Conservation (phyloP, 2,888 invertebrate genomes). For the Tiliacea citrago region DNA sequence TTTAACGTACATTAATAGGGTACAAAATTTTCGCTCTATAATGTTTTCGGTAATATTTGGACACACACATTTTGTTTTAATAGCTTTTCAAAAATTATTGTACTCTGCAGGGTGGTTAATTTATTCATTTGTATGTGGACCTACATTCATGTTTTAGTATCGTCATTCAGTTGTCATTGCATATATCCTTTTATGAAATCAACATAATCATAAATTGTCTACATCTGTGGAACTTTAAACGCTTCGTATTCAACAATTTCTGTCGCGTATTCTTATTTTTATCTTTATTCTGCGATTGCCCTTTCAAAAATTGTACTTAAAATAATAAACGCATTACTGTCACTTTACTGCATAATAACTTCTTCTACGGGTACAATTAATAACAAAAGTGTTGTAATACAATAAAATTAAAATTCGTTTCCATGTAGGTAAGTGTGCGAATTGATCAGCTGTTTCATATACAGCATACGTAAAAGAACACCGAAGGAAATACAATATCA, state of each 20-base stretch:
- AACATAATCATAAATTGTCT: constrained; percentile 42
- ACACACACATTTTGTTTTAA: constrained; percentile 29
- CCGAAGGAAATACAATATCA: constrained; percentile 16
- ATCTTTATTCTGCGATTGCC: constrained; percentile 50
- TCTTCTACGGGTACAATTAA: constrained; percentile 52
- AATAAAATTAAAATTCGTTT: constrained; percentile 40
- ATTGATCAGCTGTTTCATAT: constrained; percentile 30
- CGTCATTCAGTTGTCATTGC: constrained; percentile 37
- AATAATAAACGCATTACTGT: constrained; percentile 62
- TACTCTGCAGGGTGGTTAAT: constrained; percentile 21
- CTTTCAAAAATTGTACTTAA: constrained; percentile 47
- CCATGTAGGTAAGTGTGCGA: constrained; percentile 3
- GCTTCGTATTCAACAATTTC: constrained; percentile 44
- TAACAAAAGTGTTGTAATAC: constrained; percentile 51
- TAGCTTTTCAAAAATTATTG: constrained; percentile 2
- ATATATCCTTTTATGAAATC: constrained; percentile 44
- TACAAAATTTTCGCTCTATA: constrained; percentile 72
- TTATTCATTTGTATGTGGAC: constrained; percentile 48
- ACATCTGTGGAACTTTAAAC: constrained; percentile 40
- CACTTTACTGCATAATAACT: constrained; percentile 57
- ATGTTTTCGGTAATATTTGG: constrained; percentile 45
- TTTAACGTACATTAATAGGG: constrained; percentile 72
- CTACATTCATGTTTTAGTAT: constrained; percentile 18
- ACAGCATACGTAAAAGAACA: constrained; percentile 14
- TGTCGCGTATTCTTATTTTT: constrained; percentile 52